Percentiles rank a stretch among this genome's conserved stretches.
phyloP scores from a whole-genome alignment of 2,888 invertebrate species.

The Itoplectis maculator region DNA sequence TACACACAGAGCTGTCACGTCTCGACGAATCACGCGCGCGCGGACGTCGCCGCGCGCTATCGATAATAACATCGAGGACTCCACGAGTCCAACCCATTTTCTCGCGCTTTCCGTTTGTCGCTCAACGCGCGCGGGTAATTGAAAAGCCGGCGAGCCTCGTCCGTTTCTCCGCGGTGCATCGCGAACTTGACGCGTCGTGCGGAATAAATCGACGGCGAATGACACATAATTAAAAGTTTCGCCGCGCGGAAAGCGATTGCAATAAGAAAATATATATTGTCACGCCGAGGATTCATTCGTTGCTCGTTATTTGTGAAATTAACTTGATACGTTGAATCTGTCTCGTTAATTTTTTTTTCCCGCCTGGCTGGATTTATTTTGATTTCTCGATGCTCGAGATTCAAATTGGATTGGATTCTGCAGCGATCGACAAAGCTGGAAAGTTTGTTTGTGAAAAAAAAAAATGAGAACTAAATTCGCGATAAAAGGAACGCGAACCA shows the following conservation, averaged over 20 bases:
- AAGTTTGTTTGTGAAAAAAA: too few species aligned
- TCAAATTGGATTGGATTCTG: too few species aligned
- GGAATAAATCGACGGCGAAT: conserved; percentile 30
- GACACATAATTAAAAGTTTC: conserved; percentile 2
- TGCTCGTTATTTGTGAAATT: too few species aligned
- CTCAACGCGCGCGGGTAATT: conserved; percentile 50
- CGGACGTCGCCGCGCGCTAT: conserved; percentile 22
- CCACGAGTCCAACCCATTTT: conserved; percentile 13
- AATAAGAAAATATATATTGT: too few species aligned
- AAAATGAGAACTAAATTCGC: not conserved
- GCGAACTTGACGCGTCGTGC: conserved; percentile 46
- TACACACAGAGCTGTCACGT: conserved; percentile 58
- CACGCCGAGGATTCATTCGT: too few species aligned
- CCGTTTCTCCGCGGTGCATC: conserved; percentile 34
- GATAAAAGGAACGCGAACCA: not conserved
- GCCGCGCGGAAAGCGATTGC: too few species aligned
- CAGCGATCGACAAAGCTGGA: too few species aligned
- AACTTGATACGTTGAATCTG: too few species aligned
- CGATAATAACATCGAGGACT: conserved; percentile 47
- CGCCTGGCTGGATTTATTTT: too few species aligned
- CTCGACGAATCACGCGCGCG: not conserved
- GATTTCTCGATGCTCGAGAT: too few species aligned
- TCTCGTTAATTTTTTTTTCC: not conserved
- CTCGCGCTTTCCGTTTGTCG: conserved; percentile 6
- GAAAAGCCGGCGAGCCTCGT: conserved; percentile 55